Percentiles rank a stretch among this genome's conserved stretches.
phyloP scores from a whole-genome alignment of 2,888 invertebrate genomes.

The Calliphora vomitoria region DNA sequence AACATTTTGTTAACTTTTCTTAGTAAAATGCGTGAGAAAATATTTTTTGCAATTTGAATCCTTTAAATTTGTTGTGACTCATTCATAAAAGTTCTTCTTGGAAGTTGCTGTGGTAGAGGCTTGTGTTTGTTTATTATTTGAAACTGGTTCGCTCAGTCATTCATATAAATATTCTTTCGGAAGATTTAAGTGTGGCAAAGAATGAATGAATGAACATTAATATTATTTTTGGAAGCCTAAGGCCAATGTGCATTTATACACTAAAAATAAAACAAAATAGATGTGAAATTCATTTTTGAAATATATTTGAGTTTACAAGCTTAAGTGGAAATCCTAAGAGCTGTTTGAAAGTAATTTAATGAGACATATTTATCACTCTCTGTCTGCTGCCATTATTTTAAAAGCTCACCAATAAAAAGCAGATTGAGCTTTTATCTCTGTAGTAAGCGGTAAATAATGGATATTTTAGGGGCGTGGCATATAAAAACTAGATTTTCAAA shows the following conservation, averaged over 20 bases:
- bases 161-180: neutral
- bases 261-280: neutral
- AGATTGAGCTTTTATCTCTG: too few species aligned
- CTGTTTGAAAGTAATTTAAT: too few species aligned
- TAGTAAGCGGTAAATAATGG: too few species aligned
- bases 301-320: too few species aligned
- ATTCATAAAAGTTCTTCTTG: constrained; percentile 41
- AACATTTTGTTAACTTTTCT: neutral
- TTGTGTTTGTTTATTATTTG: neutral
- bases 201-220: constrained; percentile 31
- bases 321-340: too few species aligned
- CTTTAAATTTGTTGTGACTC: constrained; percentile 59
- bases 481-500: neutral
- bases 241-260: neutral
- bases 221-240: constrained; percentile 11
- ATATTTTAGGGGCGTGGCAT: too few species aligned
- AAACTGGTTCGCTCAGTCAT: constrained; percentile 12
- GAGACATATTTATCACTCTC: neutral
- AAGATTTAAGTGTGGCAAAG: neutral
- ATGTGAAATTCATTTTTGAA: too few species aligned
- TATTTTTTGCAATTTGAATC: constrained; percentile 54
- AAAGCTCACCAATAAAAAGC: too few species aligned
- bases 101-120: neutral
- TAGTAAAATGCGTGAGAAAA: constrained; percentile 65
- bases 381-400: too few species aligned